Evolutionary conservation across 2,797 vertebrate species (phyloP).

Genomic region (Acridotheres tristis): DNA sequence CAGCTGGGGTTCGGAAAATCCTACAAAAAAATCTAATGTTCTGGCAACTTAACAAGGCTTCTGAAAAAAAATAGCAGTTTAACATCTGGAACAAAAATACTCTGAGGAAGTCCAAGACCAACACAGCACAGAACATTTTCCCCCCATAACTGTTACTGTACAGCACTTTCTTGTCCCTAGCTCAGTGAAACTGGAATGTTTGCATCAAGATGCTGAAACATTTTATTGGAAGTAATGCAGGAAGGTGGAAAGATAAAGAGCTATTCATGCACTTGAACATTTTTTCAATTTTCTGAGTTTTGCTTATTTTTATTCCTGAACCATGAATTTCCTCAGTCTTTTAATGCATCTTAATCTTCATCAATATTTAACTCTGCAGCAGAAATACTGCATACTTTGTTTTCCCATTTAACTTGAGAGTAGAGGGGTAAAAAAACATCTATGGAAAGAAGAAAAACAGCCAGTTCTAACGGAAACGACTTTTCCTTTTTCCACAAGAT

Average conservation of each 20-base stretch:
- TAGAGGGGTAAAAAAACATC: not conserved
- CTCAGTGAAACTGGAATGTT: conserved; percentile 48
- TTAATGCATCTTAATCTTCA: conserved; percentile 64
- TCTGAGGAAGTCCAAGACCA: conserved; percentile 71
- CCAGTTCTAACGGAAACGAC: not conserved
- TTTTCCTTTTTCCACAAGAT: conserved; percentile 43
- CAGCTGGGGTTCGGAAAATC: conserved; percentile 77
- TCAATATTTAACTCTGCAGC: conserved; percentile 56
- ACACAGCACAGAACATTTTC: conserved; percentile 67
- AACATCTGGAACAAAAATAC: conserved; percentile 79
- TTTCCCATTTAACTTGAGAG: conserved; percentile 36
- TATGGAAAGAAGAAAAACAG: conserved; percentile 21
- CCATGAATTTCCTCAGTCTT: conserved; percentile 49
- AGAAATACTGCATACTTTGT: conserved; percentile 47
- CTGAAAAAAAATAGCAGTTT: conserved; percentile 78
- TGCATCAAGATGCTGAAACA: conserved; percentile 52
- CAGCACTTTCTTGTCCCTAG: conserved; percentile 62
- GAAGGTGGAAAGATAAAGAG: conserved; percentile 39
- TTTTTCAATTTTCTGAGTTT: conserved; percentile 42
- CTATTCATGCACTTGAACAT: conserved; percentile 44
- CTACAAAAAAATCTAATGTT: conserved; percentile 66
- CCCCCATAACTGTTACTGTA: conserved; percentile 59
- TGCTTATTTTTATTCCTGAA: conserved; percentile 48
- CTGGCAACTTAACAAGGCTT: conserved; percentile 75
- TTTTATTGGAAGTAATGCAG: conserved; percentile 43